Base-by-base conservation (phyloP, 2,888 invertebrate genomes). In the Carabus problematicus region DNA sequence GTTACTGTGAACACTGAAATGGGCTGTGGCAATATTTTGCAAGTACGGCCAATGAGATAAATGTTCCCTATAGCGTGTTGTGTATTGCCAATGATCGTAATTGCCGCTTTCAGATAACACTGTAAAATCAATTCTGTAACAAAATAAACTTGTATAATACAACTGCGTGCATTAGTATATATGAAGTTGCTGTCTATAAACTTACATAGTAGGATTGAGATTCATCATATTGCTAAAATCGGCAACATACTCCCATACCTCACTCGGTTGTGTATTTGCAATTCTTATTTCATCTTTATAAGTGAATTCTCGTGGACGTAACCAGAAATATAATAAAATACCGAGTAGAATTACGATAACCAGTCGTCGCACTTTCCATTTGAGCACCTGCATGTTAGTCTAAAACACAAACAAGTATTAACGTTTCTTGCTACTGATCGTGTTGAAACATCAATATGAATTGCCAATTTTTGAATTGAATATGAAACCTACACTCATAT, bases 181-280 rank as follows among this genome's bases (percentile, higher is more conserved):
- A 29, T 6, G 6, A 29, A 29, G 29, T 29, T 29, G 6, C 12
- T 45, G 18, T 16, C 16, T 6, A 63, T 18, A 64, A 66, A 54
- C 88, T 86, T 82, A 91, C 91, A 91, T 88, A 14, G 89, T 88
- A 14, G 91, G 91, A 80, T 91, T 91, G 40, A 91, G 81, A 73
- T 84, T 82, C 75, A 86, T 86, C 87, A 89, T 88, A 77, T 91
- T 90, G 75, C 87, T 89, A 75, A 91, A 91, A 80, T 91, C 91
- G 0, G 91, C 88, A n/a, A 91, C 86, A 79, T 85, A 91, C 78
- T 90, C 89, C 91, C 91, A 91, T 41, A 89, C 87, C 39, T 82
- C 82, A 75, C 85, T 84, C 14, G 91, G 87, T 75, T 85, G 83
- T 0, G 85, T 81, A 73, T 87, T 83, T 42, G 81, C 78, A 74